phyloP scores from a whole-genome alignment of 1,140 invertebrate genomes.

The Trichoplusia ni region DNA sequence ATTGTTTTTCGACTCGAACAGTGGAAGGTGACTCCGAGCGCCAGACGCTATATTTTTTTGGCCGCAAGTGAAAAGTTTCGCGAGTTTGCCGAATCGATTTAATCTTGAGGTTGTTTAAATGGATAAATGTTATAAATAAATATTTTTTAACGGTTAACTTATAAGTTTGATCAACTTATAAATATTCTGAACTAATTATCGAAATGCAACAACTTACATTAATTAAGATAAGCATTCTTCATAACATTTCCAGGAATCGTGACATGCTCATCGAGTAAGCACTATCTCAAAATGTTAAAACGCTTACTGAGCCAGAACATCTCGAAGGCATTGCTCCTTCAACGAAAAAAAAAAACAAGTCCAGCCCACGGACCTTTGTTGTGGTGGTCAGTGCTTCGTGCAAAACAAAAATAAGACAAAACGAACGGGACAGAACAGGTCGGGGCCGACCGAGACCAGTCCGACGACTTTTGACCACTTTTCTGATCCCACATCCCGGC shows the following conservation, averaged over 20 bases:
- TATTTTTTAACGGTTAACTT: background rate
- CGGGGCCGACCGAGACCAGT: constrained; percentile 61
- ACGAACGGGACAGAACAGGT: constrained; percentile 68
- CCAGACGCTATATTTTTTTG: constrained; percentile 15
- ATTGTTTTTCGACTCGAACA: constrained; percentile 23
- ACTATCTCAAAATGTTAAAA: constrained; percentile 25
- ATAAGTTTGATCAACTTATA: too few species aligned
- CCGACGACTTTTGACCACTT: constrained; percentile 56
- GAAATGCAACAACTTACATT: background rate
- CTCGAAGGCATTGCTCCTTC: constrained; percentile 57
- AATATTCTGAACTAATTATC: background rate
- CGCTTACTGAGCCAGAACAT: constrained; percentile 39
- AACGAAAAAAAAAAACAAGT: constrained; percentile 61
- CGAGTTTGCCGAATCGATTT: background rate
- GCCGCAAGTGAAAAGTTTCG: constrained; percentile 1
- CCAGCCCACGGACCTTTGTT: constrained; percentile 71
- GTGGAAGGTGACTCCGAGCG: constrained; percentile 11
- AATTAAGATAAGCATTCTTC: constrained; percentile 1
- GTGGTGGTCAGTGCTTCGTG: constrained; percentile 78
- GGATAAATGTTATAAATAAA: background rate
- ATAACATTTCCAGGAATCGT: constrained; percentile 3
- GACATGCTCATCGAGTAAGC: constrained; percentile 11
- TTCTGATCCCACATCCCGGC: constrained; percentile 44
- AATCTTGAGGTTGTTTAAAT: background rate
- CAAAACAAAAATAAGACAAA: constrained; percentile 76